phyloP scores from a whole-genome alignment of 2,797 vertebrate genomes.

The Sebastes variabilis region DNA sequence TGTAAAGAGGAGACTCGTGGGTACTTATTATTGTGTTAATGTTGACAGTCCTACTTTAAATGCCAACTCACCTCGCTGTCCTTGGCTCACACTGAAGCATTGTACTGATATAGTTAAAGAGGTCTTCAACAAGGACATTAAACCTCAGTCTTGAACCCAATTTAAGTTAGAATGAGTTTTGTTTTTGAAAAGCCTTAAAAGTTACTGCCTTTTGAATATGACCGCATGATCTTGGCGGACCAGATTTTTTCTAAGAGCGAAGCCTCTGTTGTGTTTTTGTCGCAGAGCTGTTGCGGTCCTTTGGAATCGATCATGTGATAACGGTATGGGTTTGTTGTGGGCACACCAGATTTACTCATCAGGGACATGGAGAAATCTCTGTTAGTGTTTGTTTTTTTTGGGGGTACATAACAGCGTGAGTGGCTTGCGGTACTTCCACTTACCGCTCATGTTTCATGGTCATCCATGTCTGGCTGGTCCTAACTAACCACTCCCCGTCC shows the following conservation, averaged over 20 bases:
- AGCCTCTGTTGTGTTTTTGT: constrained; percentile 18
- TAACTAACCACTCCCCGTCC: background rate
- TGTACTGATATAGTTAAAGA: background rate
- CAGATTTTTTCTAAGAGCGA: background rate
- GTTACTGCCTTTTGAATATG: constrained; percentile 1
- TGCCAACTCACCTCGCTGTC: background rate
- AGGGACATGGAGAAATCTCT: constrained; percentile 9
- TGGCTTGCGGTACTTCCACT: background rate
- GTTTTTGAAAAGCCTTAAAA: constrained; percentile 6
- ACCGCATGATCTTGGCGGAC: constrained; percentile 9
- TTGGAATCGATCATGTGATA: constrained; percentile 24
- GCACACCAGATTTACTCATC: background rate
- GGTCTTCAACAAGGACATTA: background rate
- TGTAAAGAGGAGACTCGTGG: too few species aligned
- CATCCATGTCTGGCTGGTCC: constrained; percentile 16
- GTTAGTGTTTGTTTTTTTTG: background rate
- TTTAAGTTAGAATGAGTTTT: constrained; percentile 9
- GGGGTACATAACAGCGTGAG: constrained; percentile 24
- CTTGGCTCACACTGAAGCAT: background rate
- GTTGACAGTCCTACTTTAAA: too few species aligned
- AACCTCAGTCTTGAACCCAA: background rate
- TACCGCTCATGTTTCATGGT: constrained; percentile 44
- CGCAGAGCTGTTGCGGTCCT: background rate
- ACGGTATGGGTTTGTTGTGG: constrained; percentile 28
- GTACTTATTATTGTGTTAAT: too few species aligned